Percentiles rank a stretch among this genome's conserved stretches.
These are phyloP conservation scores for Phrynocephalus vlangalii DNA, from an alignment of 2,797 vertebrate genomes.

Conservation along the genomic window DNA sequence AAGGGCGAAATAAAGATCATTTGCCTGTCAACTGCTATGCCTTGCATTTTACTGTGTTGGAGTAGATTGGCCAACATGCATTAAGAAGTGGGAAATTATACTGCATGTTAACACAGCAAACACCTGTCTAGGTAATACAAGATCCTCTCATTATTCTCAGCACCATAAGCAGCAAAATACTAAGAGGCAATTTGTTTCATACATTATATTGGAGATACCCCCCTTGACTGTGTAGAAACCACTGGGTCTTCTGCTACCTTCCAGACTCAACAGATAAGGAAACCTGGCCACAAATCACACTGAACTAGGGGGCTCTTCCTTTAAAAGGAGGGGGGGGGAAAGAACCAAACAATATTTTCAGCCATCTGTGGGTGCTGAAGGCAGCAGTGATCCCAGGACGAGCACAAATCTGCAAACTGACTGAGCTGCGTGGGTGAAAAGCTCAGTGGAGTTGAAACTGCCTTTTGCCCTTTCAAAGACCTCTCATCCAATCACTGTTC, in stretches of 20 bases:
- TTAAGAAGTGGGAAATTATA: neutral
- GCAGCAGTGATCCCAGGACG: too few relatives aligned
- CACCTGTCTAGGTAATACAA: neutral
- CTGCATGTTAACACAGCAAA: too few relatives aligned
- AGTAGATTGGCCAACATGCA: neutral
- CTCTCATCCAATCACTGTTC: neutral
- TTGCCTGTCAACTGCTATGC: neutral
- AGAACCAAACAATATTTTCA: too few relatives aligned
- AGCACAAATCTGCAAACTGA: too few relatives aligned
- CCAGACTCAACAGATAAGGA: neutral
- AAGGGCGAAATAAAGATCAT: neutral
- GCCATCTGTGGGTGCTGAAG: too few relatives aligned
- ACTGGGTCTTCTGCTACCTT: neutral
- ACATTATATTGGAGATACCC: neutral
- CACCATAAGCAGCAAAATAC: neutral
- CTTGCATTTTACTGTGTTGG: neutral
- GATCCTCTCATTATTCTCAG: neutral
- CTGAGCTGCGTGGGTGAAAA: neutral
- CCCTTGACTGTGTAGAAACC: neutral
- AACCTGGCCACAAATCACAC: neutral
- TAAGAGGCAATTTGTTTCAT: neutral
- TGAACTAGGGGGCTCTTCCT: neutral
- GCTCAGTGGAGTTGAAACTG: too few relatives aligned
- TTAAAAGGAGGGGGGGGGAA: too few relatives aligned
- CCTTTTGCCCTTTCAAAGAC: neutral